A percentile compares a stretch with the other conserved stretches of the same genome.
Evolutionary conservation across 2,113 vertebrate species (phyloP).

Genomic region (Thalassoma bifasciatum): DNA sequence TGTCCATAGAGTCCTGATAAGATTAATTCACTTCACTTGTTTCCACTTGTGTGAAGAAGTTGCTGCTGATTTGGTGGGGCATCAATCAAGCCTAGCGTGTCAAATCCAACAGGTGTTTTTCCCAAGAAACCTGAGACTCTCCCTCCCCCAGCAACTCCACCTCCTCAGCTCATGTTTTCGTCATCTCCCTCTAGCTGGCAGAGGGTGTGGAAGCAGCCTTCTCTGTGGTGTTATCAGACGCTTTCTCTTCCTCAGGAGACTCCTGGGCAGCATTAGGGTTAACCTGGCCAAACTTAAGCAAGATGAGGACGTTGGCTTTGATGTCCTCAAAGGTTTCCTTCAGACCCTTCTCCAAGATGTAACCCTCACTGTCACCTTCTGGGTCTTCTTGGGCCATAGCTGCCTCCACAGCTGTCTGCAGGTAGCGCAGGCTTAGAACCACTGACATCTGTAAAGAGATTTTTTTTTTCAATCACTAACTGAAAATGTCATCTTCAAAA

Average conservation of each 20-base stretch:
- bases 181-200: conserved; percentile 66
- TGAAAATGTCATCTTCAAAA: conserved; percentile 1
- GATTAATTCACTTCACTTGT: too few species aligned
- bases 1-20: conserved; percentile 51
- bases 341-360: conserved; percentile 85
- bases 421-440: conserved; percentile 85
- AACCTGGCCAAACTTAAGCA: conserved; percentile 75
- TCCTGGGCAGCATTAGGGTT: conserved; percentile 47
- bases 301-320: conserved; percentile 53
- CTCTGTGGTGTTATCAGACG: conserved; percentile 45
- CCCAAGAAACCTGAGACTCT: conserved; percentile 42
- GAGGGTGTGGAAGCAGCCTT: conserved; percentile 66
- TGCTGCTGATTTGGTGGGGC: conserved; percentile 54
- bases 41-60: too few species aligned
- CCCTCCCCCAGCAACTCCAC: conserved; percentile 8
- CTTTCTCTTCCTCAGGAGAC: conserved; percentile 48
- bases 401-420: conserved; percentile 87
- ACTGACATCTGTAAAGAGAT: conserved; percentile 77
- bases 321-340: conserved; percentile 82
- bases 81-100: conserved; percentile 61
- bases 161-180: conserved; percentile 25
- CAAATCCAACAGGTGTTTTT: conserved; percentile 55
- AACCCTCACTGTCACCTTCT: conserved; percentile 85
- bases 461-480: not conserved
- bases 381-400: conserved; percentile 81